Percentiles rank a stretch among this genome's conserved stretches.
phyloP scores from a whole-genome alignment of 2,113 vertebrate species.

The Corythaixoides concolor region DNA sequence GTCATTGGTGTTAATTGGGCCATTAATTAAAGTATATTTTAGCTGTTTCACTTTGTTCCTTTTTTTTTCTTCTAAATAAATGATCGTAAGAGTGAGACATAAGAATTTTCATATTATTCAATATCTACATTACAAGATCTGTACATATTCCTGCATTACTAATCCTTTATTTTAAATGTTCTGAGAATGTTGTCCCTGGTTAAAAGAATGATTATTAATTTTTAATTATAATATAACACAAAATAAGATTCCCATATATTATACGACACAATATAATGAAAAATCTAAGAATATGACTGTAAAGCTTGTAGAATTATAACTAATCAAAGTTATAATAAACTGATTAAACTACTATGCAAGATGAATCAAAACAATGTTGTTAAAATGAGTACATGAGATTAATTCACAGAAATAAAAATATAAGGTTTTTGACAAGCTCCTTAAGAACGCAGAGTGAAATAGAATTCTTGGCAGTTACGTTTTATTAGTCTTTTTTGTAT shows the following conservation, averaged over 20 bases:
- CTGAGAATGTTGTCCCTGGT: not conserved
- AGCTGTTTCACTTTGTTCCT: not conserved
- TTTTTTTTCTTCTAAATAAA: not conserved
- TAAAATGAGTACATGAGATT: not conserved
- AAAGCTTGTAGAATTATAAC: conserved; percentile 28
- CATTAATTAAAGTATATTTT: not conserved
- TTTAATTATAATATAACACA: conserved; percentile 1
- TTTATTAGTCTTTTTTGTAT: not conserved
- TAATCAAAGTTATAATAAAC: conserved; percentile 46
- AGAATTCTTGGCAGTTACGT: not conserved
- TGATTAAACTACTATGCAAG: not conserved
- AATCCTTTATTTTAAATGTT: conserved; percentile 8
- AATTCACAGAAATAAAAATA: conserved; percentile 1
- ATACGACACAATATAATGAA: not conserved
- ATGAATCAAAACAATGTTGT: conserved; percentile 31
- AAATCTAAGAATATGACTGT: not conserved
- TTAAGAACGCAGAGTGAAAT: not conserved
- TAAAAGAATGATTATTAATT: conserved; percentile 26
- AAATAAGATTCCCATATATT: conserved; percentile 1
- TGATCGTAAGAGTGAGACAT: not conserved
- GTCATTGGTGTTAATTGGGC: not conserved
- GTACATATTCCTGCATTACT: not conserved
- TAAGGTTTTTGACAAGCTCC: not conserved
- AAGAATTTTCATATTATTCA: not conserved
- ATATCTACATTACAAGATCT: not conserved